Percentiles rank a stretch among this genome's conserved stretches.
phyloP scores from a whole-genome alignment of 2,797 vertebrate genomes.

The Parauchenoglanis ngamensis region DNA sequence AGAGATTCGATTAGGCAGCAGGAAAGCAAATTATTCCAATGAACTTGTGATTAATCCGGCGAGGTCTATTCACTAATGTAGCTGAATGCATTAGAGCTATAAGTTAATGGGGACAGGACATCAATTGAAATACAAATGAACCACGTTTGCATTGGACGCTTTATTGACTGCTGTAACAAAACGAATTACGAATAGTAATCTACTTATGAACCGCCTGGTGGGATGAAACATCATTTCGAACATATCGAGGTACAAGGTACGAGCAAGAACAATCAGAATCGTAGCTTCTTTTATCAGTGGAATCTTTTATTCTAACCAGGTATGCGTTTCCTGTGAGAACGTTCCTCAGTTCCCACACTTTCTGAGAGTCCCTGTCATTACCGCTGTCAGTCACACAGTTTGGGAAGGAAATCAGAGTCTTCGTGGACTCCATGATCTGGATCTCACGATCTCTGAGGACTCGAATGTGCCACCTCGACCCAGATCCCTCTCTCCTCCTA shows the following conservation, averaged over 20 bases:
- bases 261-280: not conserved
- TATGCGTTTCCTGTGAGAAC: slow-evolving; percentile 45
- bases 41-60: slow-evolving; percentile 96
- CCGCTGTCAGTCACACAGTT: slow-evolving; percentile 63
- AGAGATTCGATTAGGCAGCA: slow-evolving; percentile 83
- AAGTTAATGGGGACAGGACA: slow-evolving; percentile 99
- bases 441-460: slow-evolving; percentile 39
- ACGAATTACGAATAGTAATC: slow-evolving; percentile 95
- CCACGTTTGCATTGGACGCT: slow-evolving; percentile 92
- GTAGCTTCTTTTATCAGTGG: not conserved
- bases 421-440: not conserved
- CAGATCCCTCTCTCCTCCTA: slow-evolving; percentile 27
- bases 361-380: slow-evolving; percentile 57
- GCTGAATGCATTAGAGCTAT: slow-evolving; percentile 99
- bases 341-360: slow-evolving; percentile 70
- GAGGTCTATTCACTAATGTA: slow-evolving; percentile 93
- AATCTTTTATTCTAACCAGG: slow-evolving; percentile 21
- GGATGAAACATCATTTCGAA: slow-evolving; percentile 79
- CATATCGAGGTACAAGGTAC: slow-evolving; percentile 65
- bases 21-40: slow-evolving; percentile 95
- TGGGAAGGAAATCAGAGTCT: slow-evolving; percentile 40
- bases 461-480: slow-evolving; percentile 41
- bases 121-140: slow-evolving; percentile 99
- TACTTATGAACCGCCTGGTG: slow-evolving; percentile 88
- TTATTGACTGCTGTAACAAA: slow-evolving; percentile 95